Evolutionary conservation across 2,888 invertebrate genomes (phyloP), one percentile per base, ranked within the genome.

Genomic region (Iselma pallidipennis): DNA sequence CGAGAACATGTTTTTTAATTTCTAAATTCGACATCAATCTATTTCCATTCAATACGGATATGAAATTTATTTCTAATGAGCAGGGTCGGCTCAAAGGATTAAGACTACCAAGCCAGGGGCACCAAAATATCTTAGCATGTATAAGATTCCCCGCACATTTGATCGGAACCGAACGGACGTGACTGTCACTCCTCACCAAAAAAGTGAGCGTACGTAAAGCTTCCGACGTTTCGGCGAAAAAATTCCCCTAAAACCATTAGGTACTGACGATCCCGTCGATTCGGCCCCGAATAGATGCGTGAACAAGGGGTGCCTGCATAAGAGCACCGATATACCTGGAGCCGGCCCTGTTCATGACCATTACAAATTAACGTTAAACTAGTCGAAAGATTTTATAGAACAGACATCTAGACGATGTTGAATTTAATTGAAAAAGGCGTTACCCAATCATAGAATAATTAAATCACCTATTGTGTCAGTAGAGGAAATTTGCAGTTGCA

Each of bases 381-480:
- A 26, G 3, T 37, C 4, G 6, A 16, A 14, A 16, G 9, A 26
- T 50, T 28, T 49, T 25, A 25, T 25, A 49, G 14, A 23, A 50
- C 48, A 57, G 57, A 57, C 62, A 57, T 64, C 56, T 63, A 63
- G 60, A 58, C 65, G 60, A 65, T 67, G 65, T 68, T 62, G 62
- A 66, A 63, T 62, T 69, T 68, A 68, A 69, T 69, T 65, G 64
- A 66, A 68, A 65, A 51, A 64, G 67, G 66, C 59, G 67, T 65
- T 65, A 61, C 65, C 65, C 67, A 66, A 69, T 69, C 66, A 66
- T 50, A 12, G 29, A n/a, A 12, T 16, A 28, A 55, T 55, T 49
- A 49, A 25, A 49, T 49, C 49, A 29, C 12, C 12, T 29, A n/a
- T n/a, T n/a, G 10, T 29, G 12, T 29, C 12, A 29, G 12, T 29